A percentile compares a stretch with the other conserved stretches of the same genome.
Conservation (phyloP, 1,140 invertebrate species). For the Listronotus bonariensis region DNA sequence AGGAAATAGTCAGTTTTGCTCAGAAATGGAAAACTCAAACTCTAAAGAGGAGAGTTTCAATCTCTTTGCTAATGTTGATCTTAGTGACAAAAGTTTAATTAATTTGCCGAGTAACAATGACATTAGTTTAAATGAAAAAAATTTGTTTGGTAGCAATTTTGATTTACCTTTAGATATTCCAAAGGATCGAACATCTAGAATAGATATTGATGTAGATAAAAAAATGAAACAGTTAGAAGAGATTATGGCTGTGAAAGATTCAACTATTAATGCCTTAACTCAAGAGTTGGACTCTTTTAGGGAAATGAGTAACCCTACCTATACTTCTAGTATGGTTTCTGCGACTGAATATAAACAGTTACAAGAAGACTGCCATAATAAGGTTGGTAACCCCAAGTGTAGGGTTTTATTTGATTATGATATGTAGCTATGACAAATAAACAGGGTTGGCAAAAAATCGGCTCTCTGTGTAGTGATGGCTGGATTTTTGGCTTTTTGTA, state of each 20-base stretch:
- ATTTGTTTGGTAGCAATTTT: slow-evolving; percentile 27
- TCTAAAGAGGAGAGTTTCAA: slow-evolving; percentile 48
- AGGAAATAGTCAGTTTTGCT: slow-evolving; percentile 44
- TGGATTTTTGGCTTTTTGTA: no score
- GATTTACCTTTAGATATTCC: slow-evolving; percentile 27
- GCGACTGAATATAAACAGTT: slow-evolving; percentile 60
- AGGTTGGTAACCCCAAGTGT: no score
- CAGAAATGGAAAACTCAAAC: slow-evolving; percentile 32
- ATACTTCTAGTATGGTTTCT: slow-evolving; percentile 54
- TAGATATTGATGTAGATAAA: slow-evolving; percentile 49
- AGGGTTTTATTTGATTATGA: no score
- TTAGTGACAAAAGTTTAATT: slow-evolving; percentile 50
- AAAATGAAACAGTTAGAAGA: slow-evolving; percentile 56
- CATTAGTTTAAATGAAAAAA: slow-evolving; percentile 22
- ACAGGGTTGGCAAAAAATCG: no score
- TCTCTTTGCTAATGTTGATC: slow-evolving; percentile 50
- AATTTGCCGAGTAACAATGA: slow-evolving; percentile 36
- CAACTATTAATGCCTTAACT: slow-evolving; percentile 54
- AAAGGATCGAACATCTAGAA: slow-evolving; percentile 35
- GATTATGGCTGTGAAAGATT: slow-evolving; percentile 56
- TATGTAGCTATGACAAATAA: no score
- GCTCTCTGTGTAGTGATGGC: no score
- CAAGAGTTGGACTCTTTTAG: slow-evolving; percentile 56
- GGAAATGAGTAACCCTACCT: slow-evolving; percentile 45
- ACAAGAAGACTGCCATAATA: slow-evolving; percentile 57